phyloP scores from a whole-genome alignment of 2,113 vertebrate species.

The Psammodynastes pulverulentus region DNA sequence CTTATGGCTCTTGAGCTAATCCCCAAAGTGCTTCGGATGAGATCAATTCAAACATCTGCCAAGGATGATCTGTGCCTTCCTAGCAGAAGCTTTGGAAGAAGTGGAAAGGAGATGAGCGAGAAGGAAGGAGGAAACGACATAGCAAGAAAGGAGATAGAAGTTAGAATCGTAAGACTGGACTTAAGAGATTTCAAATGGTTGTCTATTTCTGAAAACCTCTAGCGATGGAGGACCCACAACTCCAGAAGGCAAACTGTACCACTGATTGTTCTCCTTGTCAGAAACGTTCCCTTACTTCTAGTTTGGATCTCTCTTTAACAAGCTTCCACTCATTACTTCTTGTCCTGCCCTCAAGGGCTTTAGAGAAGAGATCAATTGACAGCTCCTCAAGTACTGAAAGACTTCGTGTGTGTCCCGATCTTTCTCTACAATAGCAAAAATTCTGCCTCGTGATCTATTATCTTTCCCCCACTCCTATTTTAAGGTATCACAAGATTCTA shows the following conservation, averaged over 20 bases:
- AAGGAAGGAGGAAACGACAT: neutral
- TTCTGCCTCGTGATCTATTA: neutral
- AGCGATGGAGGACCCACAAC: neutral
- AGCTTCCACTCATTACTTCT: neutral
- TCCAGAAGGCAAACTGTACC: neutral
- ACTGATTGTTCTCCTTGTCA: neutral
- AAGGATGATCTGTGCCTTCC: neutral
- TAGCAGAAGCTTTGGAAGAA: neutral
- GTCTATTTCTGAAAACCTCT: neutral
- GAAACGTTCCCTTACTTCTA: neutral
- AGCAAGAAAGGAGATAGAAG: neutral
- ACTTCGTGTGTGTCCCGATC: neutral
- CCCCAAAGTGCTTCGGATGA: neutral
- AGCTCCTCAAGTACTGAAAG: neutral
- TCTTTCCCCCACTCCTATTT: neutral
- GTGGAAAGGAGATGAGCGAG: neutral
- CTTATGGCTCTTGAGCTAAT: neutral
- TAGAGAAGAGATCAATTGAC: neutral
- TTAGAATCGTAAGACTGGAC: neutral
- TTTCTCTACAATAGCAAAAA: neutral
- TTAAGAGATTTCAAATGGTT: neutral
- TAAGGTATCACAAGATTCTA: neutral
- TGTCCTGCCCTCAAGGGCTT: too few relatives aligned
- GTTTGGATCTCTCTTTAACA: neutral
- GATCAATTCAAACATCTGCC: neutral